phyloP scores from a whole-genome alignment of 2,797 vertebrate genomes.

The Columba guinea region DNA sequence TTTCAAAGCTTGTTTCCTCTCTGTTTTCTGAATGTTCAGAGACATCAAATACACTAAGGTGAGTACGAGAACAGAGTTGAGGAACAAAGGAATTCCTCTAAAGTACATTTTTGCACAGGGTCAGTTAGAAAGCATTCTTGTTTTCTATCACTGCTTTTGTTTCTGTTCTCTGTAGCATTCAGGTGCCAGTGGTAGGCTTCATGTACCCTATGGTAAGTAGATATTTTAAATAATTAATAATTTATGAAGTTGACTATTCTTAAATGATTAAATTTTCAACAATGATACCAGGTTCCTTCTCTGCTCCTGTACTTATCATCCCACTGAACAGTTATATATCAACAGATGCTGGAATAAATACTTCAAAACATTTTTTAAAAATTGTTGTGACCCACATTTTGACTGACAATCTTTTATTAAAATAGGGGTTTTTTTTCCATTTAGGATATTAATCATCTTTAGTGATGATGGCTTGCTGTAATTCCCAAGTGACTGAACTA shows the following conservation, averaged over 20 bases:
- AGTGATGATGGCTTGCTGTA: not conserved
- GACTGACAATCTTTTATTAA: not conserved
- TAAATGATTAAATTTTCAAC: not conserved
- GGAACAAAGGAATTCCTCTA: not conserved
- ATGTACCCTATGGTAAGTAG: fast-evolving
- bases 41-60: not conserved
- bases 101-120: not conserved
- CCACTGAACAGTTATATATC: not conserved
- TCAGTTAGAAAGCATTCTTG: not conserved
- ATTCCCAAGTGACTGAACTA: not conserved
- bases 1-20: not conserved
- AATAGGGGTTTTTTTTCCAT: not conserved
- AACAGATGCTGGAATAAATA: slow-evolving; percentile 1
- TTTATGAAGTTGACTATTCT: not conserved
- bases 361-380: not conserved
- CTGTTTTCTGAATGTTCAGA: not conserved
- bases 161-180: not conserved
- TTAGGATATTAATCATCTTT: not conserved
- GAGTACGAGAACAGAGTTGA: not conserved
- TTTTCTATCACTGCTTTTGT: not conserved
- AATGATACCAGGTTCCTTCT: not conserved
- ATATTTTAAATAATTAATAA: not conserved
- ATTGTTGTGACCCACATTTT: not conserved
- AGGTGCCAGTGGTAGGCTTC: not conserved
- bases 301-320: not conserved